phyloP scores from a whole-genome alignment of 2,113 vertebrate species.

The Heliornis fulica region DNA sequence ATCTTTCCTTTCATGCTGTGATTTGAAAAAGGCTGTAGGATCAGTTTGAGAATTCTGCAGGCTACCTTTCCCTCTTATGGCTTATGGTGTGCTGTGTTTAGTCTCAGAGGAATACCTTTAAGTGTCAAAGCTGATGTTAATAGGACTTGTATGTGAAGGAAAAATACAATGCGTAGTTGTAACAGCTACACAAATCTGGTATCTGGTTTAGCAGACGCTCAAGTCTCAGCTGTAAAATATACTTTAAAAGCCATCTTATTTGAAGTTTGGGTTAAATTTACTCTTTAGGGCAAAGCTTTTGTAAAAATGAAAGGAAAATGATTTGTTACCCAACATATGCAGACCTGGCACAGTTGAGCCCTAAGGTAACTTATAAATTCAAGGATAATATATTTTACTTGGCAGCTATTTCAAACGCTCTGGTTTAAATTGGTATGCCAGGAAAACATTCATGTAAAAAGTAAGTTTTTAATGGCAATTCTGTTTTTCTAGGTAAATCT shows the following conservation, averaged over 20 bases:
- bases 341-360: conserved; percentile 27
- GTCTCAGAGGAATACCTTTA: not conserved
- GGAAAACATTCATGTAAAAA: conserved; percentile 42
- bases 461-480: conserved; percentile 26
- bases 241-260: not conserved
- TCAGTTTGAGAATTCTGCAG: not conserved
- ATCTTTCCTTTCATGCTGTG: not conserved
- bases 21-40: not conserved
- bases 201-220: not conserved
- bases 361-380: conserved; percentile 59
- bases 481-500: conserved; percentile 45
- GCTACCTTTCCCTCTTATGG: not conserved
- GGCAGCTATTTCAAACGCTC: conserved; percentile 67
- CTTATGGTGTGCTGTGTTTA: not conserved
- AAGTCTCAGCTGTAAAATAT: not conserved
- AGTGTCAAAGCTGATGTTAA: not conserved
- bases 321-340: conserved; percentile 16
- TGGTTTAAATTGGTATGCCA: conserved; percentile 56
- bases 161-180: not conserved
- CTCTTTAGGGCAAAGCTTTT: not conserved
- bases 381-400: conserved; percentile 77
- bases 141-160: not conserved
- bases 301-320: not conserved
- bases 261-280: not conserved
- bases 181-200: not conserved